Evolutionary conservation across 2,797 vertebrate species (phyloP), one percentile per base, ranked within the genome.

Genomic region (Galagoides demidoff): DNA sequence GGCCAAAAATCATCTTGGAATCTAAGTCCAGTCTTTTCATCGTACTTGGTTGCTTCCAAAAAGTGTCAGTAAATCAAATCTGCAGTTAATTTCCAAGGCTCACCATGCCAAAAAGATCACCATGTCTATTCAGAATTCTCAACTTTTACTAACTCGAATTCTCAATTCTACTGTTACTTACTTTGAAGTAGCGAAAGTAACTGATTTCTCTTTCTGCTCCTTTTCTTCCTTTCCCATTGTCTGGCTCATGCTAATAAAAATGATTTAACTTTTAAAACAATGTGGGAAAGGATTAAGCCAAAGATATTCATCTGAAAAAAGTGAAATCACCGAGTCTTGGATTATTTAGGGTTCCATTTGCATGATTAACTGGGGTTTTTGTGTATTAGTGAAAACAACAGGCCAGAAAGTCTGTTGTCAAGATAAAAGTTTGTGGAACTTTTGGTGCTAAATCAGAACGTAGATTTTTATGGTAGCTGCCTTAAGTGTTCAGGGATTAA

Each of bases 61-160:
- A 2, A 76, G 8, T 82, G 45, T 29, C 20, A 63, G 37, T 83
- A 55, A 86, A 55, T 79, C 66, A 66, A 91, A 63, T 29, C 31
- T 74, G 12, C 43, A 52, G 61, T 85, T 95, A 81, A 95, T 84
- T 95, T 90, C 45, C 85, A 73, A 92, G 66, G 70, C 23, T 84
- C 27, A n/a, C 16, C 23, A 77, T 63, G 34, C 23, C 52, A 49
- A 27, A 57, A 73, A 70, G 4, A 64, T 83, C 11, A 78, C 4
- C 22, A 79, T n/a, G 5, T 63, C 25, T 34, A 6, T 37, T 43
- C 4, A 39, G 29, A 78, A 37, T 1, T 23, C 61, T 81, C 4
- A n/a, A n/a, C 64, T 57, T 52, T 52, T 77, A 27, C 31, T 77
- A 52, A 29, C 17, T 89, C 22, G 29, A 81, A 87, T 52, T 81